phyloP scores from a whole-genome alignment of 2,797 vertebrate genomes.

The Antennarius maculatus region DNA sequence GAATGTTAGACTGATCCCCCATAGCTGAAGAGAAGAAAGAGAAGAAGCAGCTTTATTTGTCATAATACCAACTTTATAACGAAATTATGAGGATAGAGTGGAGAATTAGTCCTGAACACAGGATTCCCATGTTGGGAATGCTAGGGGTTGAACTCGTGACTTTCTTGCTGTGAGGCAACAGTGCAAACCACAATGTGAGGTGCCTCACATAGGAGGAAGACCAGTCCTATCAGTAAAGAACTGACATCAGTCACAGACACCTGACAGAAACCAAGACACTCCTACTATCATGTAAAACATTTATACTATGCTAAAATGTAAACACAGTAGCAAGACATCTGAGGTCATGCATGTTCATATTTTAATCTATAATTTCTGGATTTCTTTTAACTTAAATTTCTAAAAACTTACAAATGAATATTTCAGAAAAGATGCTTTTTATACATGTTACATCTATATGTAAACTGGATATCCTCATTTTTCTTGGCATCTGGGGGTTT shows the following conservation, averaged over 20 bases:
- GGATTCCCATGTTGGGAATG: no score
- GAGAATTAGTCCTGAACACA: no score
- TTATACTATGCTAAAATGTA: no score
- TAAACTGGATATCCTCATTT: no score
- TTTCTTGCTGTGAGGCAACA: no score
- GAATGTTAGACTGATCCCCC: conserved; percentile 9
- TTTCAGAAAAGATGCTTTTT: neutral
- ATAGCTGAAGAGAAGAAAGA: neutral
- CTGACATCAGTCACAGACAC: neutral
- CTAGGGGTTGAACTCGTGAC: no score
- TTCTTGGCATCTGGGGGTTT: no score
- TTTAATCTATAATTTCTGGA: no score
- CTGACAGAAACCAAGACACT: neutral
- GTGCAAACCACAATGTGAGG: conserved; percentile 13
- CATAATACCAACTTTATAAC: no score
- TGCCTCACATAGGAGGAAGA: conserved; percentile 18
- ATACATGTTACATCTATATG: neutral
- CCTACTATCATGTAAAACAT: no score
- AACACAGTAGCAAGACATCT: neutral
- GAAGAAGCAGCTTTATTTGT: neutral
- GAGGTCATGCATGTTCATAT: neutral
- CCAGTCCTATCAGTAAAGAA: neutral
- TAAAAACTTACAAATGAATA: neutral
- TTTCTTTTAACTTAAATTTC: no score
- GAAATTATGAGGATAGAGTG: no score